Base-by-base conservation (phyloP, 2,113 vertebrate species). In the Athene noctua region DNA sequence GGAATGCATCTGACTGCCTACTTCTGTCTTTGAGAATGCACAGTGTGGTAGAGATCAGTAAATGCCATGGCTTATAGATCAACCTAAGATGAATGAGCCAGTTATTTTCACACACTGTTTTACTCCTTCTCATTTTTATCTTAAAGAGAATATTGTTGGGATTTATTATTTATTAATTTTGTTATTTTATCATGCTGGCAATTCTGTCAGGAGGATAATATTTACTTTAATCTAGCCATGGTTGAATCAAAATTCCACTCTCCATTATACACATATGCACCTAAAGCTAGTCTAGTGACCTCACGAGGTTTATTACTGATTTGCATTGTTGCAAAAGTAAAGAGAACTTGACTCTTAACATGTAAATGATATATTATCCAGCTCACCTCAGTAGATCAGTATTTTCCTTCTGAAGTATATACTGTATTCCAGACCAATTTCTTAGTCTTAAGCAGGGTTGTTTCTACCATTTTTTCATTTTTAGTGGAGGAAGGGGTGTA, bases 1-100 rank as follows among this genome's bases (percentile, higher is more conserved):
- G 72, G 32, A 58, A 91, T 62, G 26, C 79, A 85, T 94, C 71
- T 82, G 71, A 94, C 80, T 90, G 17, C 49, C 19, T 54, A 65
- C 82, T 63, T 78, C 79, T 36, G 55, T 91, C 84, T 95, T 79
- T 80, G 58, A 80, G 88, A 88, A 86, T 49, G 62, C 57, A 34
- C 75, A 63, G 27, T 65, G 52, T 74, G 29, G 54, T 84, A 88
- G 74, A 83, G 83, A 90, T 89, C 92, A 75, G 90, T 85, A 95
- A 95, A 72, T 84, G 63, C 73, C 95, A 92, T 1, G 1, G 93
- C 34, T 94, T 94, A 91, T 71, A 95, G 91, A 95, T 92, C 73
- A 91, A 46, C 52, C 38, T 65, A 82, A 94, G 95, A 95, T 72
- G 88, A 96, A 96, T 80, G 88, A 93, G 73, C 14, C 91, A 42